Conservation (phyloP, 2,888 invertebrate genomes). For the Zhengitettix transpicula region DNA sequence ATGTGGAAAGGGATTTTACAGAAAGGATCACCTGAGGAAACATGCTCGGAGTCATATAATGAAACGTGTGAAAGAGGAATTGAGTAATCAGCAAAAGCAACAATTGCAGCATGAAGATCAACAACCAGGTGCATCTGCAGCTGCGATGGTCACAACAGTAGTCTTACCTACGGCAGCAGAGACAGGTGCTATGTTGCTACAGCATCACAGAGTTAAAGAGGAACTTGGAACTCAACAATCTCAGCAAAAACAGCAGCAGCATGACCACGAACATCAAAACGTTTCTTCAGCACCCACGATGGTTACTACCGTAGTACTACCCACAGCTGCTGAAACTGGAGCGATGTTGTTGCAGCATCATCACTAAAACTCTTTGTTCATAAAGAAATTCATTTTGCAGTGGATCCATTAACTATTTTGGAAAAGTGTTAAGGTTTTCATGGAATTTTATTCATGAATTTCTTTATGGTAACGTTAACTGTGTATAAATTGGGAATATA, state of each 20-base stretch:
- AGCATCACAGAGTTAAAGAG: conserved; percentile 16
- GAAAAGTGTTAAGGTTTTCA: too few species aligned
- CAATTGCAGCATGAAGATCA: conserved; percentile 18
- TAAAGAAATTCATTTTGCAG: too few species aligned
- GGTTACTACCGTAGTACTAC: conserved; percentile 33
- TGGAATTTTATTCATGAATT: too few species aligned
- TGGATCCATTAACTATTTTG: too few species aligned
- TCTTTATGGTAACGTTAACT: neutral
- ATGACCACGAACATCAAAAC: conserved; percentile 18
- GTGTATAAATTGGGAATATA: too few species aligned
- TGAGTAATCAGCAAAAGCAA: conserved; percentile 25
- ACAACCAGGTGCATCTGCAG: conserved; percentile 12
- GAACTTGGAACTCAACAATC: conserved; percentile 14
- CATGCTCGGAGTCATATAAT: conserved; percentile 62
- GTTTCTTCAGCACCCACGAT: conserved; percentile 13
- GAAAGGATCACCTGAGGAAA: conserved; percentile 65
- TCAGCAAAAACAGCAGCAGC: conserved; percentile 17
- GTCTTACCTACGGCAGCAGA: conserved; percentile 35
- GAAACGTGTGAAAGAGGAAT: conserved; percentile 55
- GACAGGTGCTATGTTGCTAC: conserved; percentile 27
- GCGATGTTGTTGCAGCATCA: conserved; percentile 28
- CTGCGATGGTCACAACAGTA: conserved; percentile 26
- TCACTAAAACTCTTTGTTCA: conserved; percentile 15
- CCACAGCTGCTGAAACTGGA: conserved; percentile 31
- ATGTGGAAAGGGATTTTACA: conserved; percentile 49